Conservation (phyloP, 2,888 invertebrate genomes). For the Lasioglossum morio region DNA sequence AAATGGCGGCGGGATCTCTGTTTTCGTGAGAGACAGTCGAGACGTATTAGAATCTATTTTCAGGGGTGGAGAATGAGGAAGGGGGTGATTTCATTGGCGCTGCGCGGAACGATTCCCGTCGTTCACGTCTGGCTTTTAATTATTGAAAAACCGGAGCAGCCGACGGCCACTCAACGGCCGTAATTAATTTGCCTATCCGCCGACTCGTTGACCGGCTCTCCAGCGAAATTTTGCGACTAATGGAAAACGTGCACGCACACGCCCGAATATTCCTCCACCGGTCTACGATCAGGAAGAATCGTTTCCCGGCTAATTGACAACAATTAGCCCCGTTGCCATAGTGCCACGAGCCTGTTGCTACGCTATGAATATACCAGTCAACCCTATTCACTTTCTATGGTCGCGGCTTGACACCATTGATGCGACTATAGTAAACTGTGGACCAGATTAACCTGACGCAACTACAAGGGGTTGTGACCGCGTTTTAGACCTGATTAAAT, state of each 20-base stretch:
- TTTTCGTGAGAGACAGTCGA: background rate
- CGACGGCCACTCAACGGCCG: slow-evolving; percentile 23
- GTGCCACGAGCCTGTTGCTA: background rate
- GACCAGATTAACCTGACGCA: background rate
- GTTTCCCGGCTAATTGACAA: background rate
- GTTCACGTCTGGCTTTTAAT: slow-evolving; percentile 35
- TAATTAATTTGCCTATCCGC: slow-evolving; percentile 44
- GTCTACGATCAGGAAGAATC: background rate
- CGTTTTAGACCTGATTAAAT: background rate
- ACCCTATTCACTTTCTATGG: background rate
- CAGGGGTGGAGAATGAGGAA: background rate
- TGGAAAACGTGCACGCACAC: background rate
- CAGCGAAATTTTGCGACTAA: background rate
- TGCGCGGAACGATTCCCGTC: background rate
- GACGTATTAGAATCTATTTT: background rate
- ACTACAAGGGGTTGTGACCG: background rate
- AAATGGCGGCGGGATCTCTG: background rate
- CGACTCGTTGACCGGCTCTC: slow-evolving; percentile 24
- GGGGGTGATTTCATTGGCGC: background rate
- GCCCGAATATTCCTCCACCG: background rate
- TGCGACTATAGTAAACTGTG: background rate
- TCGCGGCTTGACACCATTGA: background rate
- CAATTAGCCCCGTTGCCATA: background rate
- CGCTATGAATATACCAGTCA: background rate
- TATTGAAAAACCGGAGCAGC: slow-evolving; percentile 41